Evolutionary conservation across 2,113 vertebrate species (phyloP), one percentile per base, ranked within the genome.

Genomic region (Thalassarche chlororhynchos): DNA sequence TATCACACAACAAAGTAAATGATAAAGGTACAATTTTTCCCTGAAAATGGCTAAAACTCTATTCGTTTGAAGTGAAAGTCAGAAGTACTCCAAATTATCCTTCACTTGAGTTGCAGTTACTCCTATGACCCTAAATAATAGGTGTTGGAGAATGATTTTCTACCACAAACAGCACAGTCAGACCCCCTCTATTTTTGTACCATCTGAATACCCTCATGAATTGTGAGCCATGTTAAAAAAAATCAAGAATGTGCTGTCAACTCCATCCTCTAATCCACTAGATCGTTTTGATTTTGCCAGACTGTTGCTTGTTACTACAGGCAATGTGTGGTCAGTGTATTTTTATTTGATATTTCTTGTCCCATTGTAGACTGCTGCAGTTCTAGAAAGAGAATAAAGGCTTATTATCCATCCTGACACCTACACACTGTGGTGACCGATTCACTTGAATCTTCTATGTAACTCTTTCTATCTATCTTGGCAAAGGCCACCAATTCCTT

Each of bases 401-500:
- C 29, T 92, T 60, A 46, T 93, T 95, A 92, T 89, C 93, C 76
- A 58, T 44, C 83, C 86, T 92, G 97, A 96, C 95, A 95, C 90
- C 88, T 87, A 51, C 55, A 62, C 75, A 25, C 79, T 9, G 8
- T 2, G 2, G n/a, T 94, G 92, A 93, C 83, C 6, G 6, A 70
- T 58, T 70, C 93, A 84, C 95, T 93, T 9, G 46, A n/a, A 32
- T 58, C 92, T 49, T 42, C 85, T 64, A 4, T 24, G 40, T 46
- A 93, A 13, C 82, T 90, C 62, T 31, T 92, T n/a, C 85, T 55
- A n/a, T 46, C 70, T 69, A 7, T 84, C 95, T 55, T 92, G 88
- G 96, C 90, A 95, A 96, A 96, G 95, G 94, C 85, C 90, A 93
- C 49, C 85, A 51, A 36, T 17, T 81, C 95, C 96, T 93, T 71